phyloP scores from a whole-genome alignment of 2,888 invertebrate genomes.

The Scrobipalpa atriplicella region DNA sequence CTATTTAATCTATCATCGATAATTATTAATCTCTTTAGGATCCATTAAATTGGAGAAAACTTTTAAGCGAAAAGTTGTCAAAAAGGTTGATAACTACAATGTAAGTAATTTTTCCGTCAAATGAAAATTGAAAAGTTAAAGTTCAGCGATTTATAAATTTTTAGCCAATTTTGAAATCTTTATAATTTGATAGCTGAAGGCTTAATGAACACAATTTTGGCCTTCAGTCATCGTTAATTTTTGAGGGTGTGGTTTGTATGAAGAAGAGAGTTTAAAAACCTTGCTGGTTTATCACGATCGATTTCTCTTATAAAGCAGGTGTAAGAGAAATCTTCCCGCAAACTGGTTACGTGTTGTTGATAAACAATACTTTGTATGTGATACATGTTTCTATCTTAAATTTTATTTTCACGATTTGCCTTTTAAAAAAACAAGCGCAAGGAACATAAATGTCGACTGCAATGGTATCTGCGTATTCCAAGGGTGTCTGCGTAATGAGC shows the following conservation, averaged over 20 bases:
- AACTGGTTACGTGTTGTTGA: no score
- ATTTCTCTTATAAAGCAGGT: no score
- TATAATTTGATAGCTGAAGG: not conserved
- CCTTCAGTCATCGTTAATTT: not conserved
- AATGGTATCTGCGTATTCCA: constrained; percentile 18
- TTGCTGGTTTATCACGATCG: no score
- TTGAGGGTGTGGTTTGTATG: no score
- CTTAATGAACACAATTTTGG: not conserved
- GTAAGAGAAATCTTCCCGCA: no score
- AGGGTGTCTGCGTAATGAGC: constrained; percentile 23
- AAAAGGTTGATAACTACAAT: constrained; percentile 25
- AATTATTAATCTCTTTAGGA: constrained; percentile 35
- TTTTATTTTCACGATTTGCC: no score
- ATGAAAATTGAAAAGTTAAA: constrained; percentile 21
- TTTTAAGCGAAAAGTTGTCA: constrained; percentile 27
- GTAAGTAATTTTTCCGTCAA: constrained; percentile 31
- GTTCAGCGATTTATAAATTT: not conserved
- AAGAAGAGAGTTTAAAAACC: no score
- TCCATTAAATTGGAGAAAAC: constrained; percentile 33
- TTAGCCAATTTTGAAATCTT: not conserved
- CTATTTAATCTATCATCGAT: constrained; percentile 27
- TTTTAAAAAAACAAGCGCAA: not conserved
- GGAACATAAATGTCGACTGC: not conserved
- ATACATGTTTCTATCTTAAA: no score
- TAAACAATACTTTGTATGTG: no score